phyloP scores from a whole-genome alignment of 2,797 vertebrate genomes.

The Cygnus olor region DNA sequence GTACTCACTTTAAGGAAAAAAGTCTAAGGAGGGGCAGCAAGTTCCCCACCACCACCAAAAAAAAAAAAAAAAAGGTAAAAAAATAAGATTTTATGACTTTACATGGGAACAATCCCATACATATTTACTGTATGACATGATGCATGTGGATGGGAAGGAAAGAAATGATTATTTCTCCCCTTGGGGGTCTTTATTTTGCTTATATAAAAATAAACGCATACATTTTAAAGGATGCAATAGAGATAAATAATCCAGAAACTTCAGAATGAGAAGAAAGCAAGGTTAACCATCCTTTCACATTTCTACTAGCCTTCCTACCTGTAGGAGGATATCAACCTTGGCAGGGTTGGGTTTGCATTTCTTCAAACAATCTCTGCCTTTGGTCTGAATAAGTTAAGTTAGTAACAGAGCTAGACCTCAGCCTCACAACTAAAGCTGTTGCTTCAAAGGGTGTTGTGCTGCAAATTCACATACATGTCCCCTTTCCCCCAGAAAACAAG shows the following conservation, averaged over 20 bases:
- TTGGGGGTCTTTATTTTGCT: not conserved
- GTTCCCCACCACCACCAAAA: not conserved
- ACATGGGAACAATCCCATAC: not conserved
- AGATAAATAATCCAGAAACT: not conserved
- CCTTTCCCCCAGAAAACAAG: slow-evolving; percentile 37
- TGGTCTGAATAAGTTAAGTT: slow-evolving; percentile 36
- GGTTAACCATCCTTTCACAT: not conserved
- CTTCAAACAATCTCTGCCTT: not conserved
- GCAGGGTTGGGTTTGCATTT: not conserved
- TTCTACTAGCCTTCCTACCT: not conserved
- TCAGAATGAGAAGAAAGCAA: not conserved
- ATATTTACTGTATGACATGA: not conserved
- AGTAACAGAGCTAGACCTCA: slow-evolving; percentile 34
- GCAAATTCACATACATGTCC: not conserved
- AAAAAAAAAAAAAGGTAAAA: not conserved
- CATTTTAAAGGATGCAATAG: not conserved
- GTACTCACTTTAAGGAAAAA: not conserved
- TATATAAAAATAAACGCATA: not conserved
- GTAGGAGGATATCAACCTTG: not conserved
- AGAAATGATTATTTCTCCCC: not conserved
- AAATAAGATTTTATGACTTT: not conserved
- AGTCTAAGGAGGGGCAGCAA: not conserved
- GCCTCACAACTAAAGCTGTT: slow-evolving; percentile 47
- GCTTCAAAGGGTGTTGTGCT: slow-evolving; percentile 42
- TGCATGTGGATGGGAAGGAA: not conserved